Evolutionary conservation across 2,113 vertebrate genomes (phyloP), one percentile per base, ranked within the genome.

Genomic region (Phyllostomus hastatus): DNA sequence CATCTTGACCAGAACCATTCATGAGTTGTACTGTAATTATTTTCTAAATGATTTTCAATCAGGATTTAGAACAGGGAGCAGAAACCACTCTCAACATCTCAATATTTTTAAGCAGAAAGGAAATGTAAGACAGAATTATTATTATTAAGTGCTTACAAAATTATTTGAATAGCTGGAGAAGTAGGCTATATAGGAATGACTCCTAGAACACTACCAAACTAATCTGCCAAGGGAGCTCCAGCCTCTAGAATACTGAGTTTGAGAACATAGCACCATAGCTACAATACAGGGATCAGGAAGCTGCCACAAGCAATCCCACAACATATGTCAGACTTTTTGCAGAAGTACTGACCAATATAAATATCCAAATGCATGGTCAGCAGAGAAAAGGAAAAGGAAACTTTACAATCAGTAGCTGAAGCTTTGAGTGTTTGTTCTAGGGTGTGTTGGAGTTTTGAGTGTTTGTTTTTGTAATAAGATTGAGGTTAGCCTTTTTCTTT

Each of bases 391-490:
- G 38, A 83, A 78, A 75, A 80, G 81, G 87, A 93, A 95, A 83
- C 57, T 69, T 24, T n/a, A 59, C 64, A 61, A 61, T 91, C 35
- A 75, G 52, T 59, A 43, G 35, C 66, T 67, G 78, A 31, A 67
- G 57, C 14, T 1, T 33, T 93, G 48, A 59, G 64, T 57, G 57
- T 94, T 93, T 91, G 59, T 12, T 92, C 19, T 35, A 75, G 78
- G 19, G 22, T 57, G 4, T 90, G 16, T 50, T n/a, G 11, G 20
- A 38, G 38, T 54, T 90, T 92, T 85, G 38, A 79, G 66, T 90
- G 46, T 95, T 95, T 84, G 43, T 91, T 94, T 94, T 97, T 52
- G 48, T 90, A 83, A 24, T 75, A 79, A 84, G 75, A 91, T 64
- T 66, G 86, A 96, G 19, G 31, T 81, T 38, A 88, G 75, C 31